A percentile compares a stretch with the other conserved stretches of the same genome.
Conservation (phyloP, 2,113 vertebrate species). For the Acinonyx jubatus region DNA sequence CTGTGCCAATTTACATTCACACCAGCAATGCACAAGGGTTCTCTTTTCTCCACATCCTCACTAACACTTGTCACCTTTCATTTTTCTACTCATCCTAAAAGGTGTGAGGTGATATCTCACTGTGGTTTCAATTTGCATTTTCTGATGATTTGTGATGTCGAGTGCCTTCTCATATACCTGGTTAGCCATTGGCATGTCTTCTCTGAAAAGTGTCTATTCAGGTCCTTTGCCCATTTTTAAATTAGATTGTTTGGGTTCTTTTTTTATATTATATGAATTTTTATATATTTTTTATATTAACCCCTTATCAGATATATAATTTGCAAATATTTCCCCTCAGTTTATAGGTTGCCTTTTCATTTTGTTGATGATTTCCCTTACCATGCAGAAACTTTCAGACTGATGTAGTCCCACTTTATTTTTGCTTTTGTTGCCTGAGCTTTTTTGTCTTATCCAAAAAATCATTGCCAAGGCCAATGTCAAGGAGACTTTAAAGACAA, state of each 20-base stretch:
- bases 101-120: neutral
- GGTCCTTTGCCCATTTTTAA: neutral
- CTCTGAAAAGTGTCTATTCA: neutral
- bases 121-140: neutral
- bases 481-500: too few relatives aligned
- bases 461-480: neutral
- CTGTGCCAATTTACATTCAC: neutral
- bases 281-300: neutral
- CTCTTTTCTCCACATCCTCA: neutral
- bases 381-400: neutral
- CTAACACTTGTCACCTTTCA: neutral
- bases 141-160: neutral
- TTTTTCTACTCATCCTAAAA: neutral
- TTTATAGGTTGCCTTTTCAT: neutral
- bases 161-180: neutral
- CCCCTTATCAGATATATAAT: neutral
- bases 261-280: neutral
- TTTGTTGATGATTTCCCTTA: neutral
- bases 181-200: neutral
- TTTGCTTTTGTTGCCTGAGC: neutral
- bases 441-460: neutral
- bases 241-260: neutral
- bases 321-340: neutral
- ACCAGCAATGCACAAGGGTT: neutral
- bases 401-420: neutral